Conservation (phyloP, 2,113 vertebrate species). For the Nannospalax galili region DNA sequence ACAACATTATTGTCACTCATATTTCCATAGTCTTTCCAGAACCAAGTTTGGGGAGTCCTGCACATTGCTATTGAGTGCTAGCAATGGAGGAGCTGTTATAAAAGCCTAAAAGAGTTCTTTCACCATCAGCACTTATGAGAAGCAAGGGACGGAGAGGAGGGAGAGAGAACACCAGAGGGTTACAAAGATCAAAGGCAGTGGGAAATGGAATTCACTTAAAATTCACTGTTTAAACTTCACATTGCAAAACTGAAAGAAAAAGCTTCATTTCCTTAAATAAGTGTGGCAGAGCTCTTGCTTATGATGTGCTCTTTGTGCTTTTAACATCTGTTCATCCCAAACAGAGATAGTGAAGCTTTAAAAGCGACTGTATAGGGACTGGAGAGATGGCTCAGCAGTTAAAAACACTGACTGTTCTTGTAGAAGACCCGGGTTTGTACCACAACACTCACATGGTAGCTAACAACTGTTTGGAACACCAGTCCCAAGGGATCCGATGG, state of each 20-base stretch:
- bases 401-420: too few species aligned
- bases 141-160: background rate
- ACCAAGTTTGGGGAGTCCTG: background rate
- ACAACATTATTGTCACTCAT: background rate
- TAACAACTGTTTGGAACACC: too few species aligned
- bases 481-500: too few species aligned
- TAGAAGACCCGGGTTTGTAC: too few species aligned
- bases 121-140: background rate
- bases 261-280: conserved; percentile 14
- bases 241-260: background rate
- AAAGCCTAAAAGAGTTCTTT: background rate
- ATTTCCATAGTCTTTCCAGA: background rate
- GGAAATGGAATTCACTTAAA: conserved; percentile 24
- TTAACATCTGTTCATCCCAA: conserved; percentile 42
- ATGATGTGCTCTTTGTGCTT: background rate
- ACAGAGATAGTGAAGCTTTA: background rate
- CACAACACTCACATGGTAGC: too few species aligned
- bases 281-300: background rate
- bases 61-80: background rate
- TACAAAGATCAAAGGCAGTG: background rate
- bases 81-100: background rate
- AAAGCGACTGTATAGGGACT: too few species aligned
- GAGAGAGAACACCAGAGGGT: background rate
- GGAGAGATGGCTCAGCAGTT: too few species aligned
- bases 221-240: background rate